Base-by-base conservation (phyloP, 2,888 invertebrate genomes). In the Pyrocoelia pectoralis region DNA sequence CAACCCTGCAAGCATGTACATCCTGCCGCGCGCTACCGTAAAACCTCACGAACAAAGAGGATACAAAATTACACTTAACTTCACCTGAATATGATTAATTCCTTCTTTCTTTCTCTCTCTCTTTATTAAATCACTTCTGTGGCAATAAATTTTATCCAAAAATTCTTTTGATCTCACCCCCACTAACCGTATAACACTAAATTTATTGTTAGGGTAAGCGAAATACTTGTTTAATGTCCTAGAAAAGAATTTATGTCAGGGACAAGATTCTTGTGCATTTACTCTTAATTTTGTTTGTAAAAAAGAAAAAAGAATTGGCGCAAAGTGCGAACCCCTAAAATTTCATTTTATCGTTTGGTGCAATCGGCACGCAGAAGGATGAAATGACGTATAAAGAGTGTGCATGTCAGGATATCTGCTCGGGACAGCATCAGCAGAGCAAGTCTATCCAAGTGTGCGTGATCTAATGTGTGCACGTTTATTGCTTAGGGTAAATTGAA, bases 1-100 rank as follows among this genome's bases (percentile, higher is more conserved):
- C 80, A 80, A 73, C 72, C 76, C 80, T 77, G 73, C 75, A 71
- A 78, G 78, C 79, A 74, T 72, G 70, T 70, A 73, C 70, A 74
- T 73, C 74, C 72, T 68, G 71, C 69, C 68, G 60, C n/a, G n/a
- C 65, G 74, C 73, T 74, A 74, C 74, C 73, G 74, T 71, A 56
- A 56, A 50, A 62, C 56, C 56, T 62, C 50, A 56, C 50, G 17
- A 17, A 46, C 46, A 18, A 46, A 56, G 61, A 61, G 56, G 10
- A 46, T 17, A 33, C 33, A n/a, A n/a, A 33, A 33, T 17, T 43
- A 43, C 17, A 12, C 43, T 6, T 14, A 15, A 48, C 48, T 10
- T 48, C 17, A 48, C 48, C 48, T 18, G 15, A 48, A 48, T 48
- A 15, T 10, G 17, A 48, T 48, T 48, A 17, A 12, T 24, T n/a